A percentile compares a stretch with the other conserved stretches of the same genome.
Conservation (phyloP, 2,113 vertebrate species). For the Calidris pugnax region DNA sequence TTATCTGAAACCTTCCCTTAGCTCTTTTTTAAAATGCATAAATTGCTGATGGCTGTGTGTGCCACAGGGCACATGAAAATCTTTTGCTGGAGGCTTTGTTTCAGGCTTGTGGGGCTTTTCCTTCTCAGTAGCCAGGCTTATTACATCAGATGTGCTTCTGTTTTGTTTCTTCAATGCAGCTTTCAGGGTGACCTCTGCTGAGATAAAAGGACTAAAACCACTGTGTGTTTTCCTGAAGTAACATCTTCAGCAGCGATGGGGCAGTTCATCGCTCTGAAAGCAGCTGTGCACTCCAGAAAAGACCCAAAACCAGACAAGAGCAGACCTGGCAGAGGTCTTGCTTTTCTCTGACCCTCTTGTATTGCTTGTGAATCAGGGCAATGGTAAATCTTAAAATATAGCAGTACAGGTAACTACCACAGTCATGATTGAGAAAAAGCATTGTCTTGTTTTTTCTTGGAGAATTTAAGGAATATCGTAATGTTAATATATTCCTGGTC, state of each 20-base stretch:
- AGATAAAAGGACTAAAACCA: conserved; percentile 30
- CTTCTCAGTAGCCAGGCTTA: neutral
- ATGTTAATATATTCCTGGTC: neutral
- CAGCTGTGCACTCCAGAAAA: neutral
- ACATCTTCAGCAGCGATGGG: neutral
- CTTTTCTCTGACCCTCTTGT: neutral
- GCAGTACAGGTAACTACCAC: neutral
- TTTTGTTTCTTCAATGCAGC: neutral
- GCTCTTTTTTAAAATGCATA: neutral
- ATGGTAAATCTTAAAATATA: neutral
- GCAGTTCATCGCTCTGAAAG: neutral
- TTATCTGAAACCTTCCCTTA: neutral
- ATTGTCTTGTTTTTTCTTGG: neutral
- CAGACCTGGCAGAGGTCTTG: neutral
- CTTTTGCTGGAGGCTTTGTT: conserved; percentile 29
- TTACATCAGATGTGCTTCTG: conserved; percentile 8
- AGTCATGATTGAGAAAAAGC: neutral
- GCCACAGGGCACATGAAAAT: neutral
- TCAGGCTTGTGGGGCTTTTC: neutral
- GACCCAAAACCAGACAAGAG: neutral
- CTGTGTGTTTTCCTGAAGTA: neutral
- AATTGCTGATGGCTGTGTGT: neutral
- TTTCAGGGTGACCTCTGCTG: conserved; percentile 48
- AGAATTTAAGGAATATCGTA: neutral
- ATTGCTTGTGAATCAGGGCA: neutral